A percentile compares a stretch with the other conserved stretches of the same genome.
Evolutionary conservation across 1,140 invertebrate genomes (phyloP).

Genomic region (Brachionus rubens): DNA sequence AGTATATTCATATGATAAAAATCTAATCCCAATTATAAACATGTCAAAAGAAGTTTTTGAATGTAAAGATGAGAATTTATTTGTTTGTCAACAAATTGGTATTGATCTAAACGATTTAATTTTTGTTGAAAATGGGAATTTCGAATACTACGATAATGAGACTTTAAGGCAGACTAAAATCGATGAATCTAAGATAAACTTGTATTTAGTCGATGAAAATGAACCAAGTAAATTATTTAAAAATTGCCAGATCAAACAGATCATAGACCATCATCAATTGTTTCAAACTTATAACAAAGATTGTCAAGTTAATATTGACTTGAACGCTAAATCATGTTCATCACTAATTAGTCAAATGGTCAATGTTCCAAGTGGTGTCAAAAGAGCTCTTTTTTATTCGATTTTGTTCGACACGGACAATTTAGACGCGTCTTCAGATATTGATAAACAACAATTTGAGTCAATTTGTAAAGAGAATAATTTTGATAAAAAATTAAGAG

Average conservation of each 20-base stretch:
- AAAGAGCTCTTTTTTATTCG: not conserved
- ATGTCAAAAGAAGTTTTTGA: conserved; percentile 1
- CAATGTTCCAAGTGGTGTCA: not conserved
- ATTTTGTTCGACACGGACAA: conserved; percentile 21
- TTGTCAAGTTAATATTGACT: not conserved
- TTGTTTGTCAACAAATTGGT: conserved; percentile 18
- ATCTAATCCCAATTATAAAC: conserved; percentile 6
- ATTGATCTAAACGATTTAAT: not conserved
- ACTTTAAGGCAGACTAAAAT: not conserved
- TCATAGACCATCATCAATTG: not conserved
- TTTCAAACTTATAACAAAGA: not conserved
- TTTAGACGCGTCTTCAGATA: not conserved
- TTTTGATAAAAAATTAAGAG: not conserved
- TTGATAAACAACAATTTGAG: not conserved
- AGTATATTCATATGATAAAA: not conserved
- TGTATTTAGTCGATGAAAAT: not conserved
- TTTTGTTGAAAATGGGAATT: not conserved
- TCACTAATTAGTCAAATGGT: not conserved
- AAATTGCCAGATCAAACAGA: not conserved
- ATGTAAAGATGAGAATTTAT: not conserved
- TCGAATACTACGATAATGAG: not conserved
- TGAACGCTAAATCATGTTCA: not conserved
- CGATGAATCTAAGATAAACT: not conserved
- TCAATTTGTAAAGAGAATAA: not conserved
- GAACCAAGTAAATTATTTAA: conserved; percentile 1